Evolutionary conservation across 2,888 invertebrate species (phyloP), one percentile per base, ranked within the genome.

Genomic region (Meiosimyza platycephala): DNA sequence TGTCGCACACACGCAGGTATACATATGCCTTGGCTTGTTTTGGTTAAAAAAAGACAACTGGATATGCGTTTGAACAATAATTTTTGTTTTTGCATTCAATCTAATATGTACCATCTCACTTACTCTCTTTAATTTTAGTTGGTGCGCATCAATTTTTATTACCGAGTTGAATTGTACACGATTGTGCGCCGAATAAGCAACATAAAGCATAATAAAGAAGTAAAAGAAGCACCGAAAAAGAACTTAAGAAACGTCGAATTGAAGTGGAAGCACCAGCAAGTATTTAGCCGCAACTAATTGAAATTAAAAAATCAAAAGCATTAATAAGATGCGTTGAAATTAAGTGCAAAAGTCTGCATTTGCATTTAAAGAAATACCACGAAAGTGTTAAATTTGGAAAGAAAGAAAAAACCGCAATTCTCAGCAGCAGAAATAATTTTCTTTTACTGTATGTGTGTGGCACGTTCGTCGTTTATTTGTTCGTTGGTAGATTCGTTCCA

Each of bases 181-280:
- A n/a, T 55, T 22, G 40, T 15, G 15, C 54, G 47, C 22, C 59
- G 69, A 69, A 69, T 50, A n/a, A 60, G 12, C 59, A n/a, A 60
- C 69, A 50, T 50, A 69, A 69, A 69, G 69, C 57, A 67, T 47
- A 67, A 67, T 22, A 33, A 18, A n/a, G 18, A 60, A 69, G 33
- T 40, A 28, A 33, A 66, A 28, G 16, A 68, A 40, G 47, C 28
- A 28, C 28, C 28, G 28, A 28, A 28, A 28, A 18, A 57, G 67
- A 33, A 54, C 55, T 15, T 18, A 54, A 55, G 11, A 22, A 68
- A 59, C 57, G 57, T 50, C 57, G n/a, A 48, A 69, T 51, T 33
- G 13, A 11, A 18, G 52, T 15, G 28, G 52, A 54, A 18, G 59
- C 47, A 67, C 18, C 55, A 69, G 15, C 22, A 50, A 60, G 1